Conservation (phyloP, 37 sponge, comb jelly and placozoan species). For the Tethya wilhelma region DNA sequence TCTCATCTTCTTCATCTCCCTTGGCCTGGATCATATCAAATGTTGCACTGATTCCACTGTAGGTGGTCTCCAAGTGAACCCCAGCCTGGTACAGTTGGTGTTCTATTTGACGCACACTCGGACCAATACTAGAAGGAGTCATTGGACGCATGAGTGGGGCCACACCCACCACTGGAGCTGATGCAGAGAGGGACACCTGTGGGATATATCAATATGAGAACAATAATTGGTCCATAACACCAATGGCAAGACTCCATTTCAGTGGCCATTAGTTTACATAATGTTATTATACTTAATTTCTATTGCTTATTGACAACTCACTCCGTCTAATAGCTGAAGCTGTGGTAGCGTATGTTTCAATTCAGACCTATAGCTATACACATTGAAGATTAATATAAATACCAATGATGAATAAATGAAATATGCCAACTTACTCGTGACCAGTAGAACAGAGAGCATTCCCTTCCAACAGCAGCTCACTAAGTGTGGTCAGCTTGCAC, state of each 20-base stretch:
- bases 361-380: neutral
- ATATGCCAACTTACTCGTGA: neutral
- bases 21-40: neutral
- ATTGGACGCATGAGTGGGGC: constrained; percentile 21
- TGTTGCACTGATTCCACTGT: constrained; percentile 9
- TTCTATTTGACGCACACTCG: constrained; percentile 17
- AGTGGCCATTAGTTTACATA: too few relatives aligned
- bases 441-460: constrained; percentile 21
- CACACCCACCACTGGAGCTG: neutral
- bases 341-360: neutral
- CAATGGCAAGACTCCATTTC: too few relatives aligned
- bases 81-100: constrained; percentile 19
- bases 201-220: neutral
- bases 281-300: too few relatives aligned
- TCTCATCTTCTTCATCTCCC: neutral
- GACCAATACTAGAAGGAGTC: constrained; percentile 10
- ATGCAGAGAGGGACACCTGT: neutral
- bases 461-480: constrained; percentile 9
- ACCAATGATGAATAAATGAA: neutral
- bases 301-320: too few relatives aligned
- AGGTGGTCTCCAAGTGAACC: constrained; percentile 19
- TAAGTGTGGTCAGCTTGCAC: neutral
- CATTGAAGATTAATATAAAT: neutral
- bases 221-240: neutral
- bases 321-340: constrained; percentile 6